phyloP scores from a whole-genome alignment of 2,888 invertebrate species.

The Odontothrips loti region DNA sequence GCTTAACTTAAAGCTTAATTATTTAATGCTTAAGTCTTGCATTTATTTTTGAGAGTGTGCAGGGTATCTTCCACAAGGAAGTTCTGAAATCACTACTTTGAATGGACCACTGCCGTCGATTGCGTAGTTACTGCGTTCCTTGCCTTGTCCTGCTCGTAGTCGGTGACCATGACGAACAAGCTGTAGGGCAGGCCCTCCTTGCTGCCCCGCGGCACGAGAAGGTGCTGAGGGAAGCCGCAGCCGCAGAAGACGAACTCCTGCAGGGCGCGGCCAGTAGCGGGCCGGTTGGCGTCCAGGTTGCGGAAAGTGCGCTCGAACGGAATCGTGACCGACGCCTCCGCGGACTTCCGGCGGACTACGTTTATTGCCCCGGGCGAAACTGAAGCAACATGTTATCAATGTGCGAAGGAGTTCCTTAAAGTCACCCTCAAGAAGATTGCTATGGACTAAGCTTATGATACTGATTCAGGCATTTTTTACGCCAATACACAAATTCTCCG shows the following conservation, averaged over 20 bases:
- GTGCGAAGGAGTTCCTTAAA: neutral
- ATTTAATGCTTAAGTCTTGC: too few relatives aligned
- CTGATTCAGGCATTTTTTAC: too few relatives aligned
- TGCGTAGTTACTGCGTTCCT: neutral
- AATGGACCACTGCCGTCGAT: too few relatives aligned
- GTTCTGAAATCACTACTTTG: too few relatives aligned
- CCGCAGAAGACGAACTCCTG: constrained; percentile 75
- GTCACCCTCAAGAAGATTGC: too few relatives aligned
- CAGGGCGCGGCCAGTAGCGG: constrained; percentile 50
- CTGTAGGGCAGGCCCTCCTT: constrained; percentile 43
- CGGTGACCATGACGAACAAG: constrained; percentile 46
- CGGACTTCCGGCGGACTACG: constrained; percentile 60
- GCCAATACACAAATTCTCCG: too few relatives aligned
- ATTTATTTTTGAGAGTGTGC: too few relatives aligned
- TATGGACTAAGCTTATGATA: too few relatives aligned
- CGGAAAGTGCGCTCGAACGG: constrained; percentile 79
- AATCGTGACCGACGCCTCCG: constrained; percentile 73
- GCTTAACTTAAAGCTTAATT: too few relatives aligned
- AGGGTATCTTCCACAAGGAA: too few relatives aligned
- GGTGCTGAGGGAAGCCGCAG: constrained; percentile 54
- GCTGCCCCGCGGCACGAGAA: constrained; percentile 46
- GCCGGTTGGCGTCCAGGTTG: constrained; percentile 59
- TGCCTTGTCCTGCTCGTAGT: constrained; percentile 42
- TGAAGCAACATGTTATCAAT: constrained; percentile 42
- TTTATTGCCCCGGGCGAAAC: constrained; percentile 67